These are phyloP conservation scores for Heliothis subflexa DNA, from an alignment of 1,140 invertebrate species.

Conservation along the genomic window DNA sequence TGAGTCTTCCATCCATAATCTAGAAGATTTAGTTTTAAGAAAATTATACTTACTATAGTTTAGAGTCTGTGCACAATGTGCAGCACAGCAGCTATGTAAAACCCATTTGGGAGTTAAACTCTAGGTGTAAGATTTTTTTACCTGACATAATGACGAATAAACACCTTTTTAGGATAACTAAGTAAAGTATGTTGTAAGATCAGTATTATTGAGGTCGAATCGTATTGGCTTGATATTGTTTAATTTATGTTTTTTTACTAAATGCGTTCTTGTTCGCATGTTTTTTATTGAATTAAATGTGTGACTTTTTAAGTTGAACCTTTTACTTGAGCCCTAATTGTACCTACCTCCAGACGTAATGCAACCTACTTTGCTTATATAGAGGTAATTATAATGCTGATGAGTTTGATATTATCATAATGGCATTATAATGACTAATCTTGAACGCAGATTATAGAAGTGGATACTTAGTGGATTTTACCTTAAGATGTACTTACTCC, in stretches of 20 bases:
- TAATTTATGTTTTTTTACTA: conserved; percentile 3
- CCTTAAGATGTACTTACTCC: no score
- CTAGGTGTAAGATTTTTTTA: not conserved
- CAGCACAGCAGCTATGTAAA: not conserved
- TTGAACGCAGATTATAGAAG: not conserved
- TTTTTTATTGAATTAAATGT: not conserved
- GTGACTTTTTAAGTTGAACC: not conserved
- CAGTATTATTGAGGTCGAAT: conserved; percentile 45
- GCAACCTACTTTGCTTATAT: not conserved
- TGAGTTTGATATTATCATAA: not conserved
- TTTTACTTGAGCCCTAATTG: no score
- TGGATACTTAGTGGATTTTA: not conserved
- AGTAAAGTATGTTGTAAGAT: not conserved
- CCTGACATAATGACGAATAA: not conserved
- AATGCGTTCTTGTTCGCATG: not conserved
- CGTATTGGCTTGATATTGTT: not conserved
- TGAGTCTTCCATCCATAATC: conserved; percentile 13
- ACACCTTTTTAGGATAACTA: not conserved
- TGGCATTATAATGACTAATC: not conserved
- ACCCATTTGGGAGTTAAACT: not conserved
- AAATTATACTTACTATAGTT: not conserved
- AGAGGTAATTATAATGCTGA: not conserved
- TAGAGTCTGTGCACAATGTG: not conserved
- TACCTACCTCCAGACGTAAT: not conserved
- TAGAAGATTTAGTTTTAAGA: conserved; percentile 6